Evolutionary conservation across 2,113 vertebrate species (phyloP).

Genomic region (Notechis scutatus): DNA sequence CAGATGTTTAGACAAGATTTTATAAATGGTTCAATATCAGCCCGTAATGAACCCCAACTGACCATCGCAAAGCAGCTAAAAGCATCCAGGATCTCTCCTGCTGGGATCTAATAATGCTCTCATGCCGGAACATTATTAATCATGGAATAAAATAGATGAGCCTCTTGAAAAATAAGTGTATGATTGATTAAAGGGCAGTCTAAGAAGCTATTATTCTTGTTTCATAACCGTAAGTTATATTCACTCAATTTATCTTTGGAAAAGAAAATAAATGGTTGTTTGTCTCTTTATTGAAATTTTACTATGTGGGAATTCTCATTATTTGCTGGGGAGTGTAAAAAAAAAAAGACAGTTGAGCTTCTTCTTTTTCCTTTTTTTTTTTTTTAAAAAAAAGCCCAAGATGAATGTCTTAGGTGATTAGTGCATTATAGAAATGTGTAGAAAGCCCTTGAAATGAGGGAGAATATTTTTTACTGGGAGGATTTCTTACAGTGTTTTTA

Average conservation of each 20-base stretch:
- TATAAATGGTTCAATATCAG: conserved; percentile 97
- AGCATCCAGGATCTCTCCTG: conserved; percentile 83
- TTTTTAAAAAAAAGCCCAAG: conserved; percentile 43
- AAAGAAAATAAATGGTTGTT: conserved; percentile 76
- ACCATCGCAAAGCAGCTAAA: conserved; percentile 88
- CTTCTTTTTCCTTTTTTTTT: conserved; percentile 27
- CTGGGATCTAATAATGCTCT: conserved; percentile 89
- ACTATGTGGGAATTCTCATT: conserved; percentile 62
- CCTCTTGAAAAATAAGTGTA: conserved; percentile 85
- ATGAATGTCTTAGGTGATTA: conserved; percentile 26
- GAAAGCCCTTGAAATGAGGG: conserved; percentile 11
- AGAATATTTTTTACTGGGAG: not conserved
- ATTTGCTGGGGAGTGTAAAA: conserved; percentile 56
- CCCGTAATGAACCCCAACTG: conserved; percentile 95
- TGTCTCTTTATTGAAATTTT: conserved; percentile 68
- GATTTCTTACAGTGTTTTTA: not conserved
- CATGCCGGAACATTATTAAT: conserved; percentile 86
- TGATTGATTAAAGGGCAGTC: conserved; percentile 92
- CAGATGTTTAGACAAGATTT: conserved; percentile 99
- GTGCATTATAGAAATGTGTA: conserved; percentile 14
- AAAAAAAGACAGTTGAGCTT: conserved; percentile 41
- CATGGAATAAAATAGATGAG: conserved; percentile 90
- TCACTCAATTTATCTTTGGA: conserved; percentile 82
- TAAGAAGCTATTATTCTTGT: conserved; percentile 86
- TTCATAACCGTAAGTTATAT: conserved; percentile 82